A percentile compares a stretch with the other conserved stretches of the same genome.
These are phyloP conservation scores for Conus betulinus DNA, from an alignment of 1,140 invertebrate genomes.

Conservation along the genomic window DNA sequence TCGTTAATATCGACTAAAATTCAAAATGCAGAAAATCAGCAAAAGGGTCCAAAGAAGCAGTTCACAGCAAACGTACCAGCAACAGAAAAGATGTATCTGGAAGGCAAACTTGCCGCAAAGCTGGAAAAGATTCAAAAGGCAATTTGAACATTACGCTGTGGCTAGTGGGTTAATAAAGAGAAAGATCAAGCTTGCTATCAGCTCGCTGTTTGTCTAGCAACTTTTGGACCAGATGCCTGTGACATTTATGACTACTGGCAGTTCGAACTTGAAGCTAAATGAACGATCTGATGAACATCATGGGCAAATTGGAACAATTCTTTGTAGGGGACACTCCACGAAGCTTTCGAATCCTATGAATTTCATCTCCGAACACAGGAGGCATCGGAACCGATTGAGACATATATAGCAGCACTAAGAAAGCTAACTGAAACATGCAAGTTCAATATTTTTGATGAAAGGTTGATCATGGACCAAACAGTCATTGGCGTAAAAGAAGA, in stretches of 20 bases:
- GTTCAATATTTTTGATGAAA: neutral
- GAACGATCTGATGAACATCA: neutral
- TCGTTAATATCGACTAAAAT: too few species aligned
- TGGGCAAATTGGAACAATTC: neutral
- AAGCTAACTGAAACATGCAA: constrained; percentile 1
- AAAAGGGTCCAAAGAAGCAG: too few species aligned
- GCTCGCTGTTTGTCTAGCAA: neutral
- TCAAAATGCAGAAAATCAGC: too few species aligned
- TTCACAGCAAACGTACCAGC: too few species aligned
- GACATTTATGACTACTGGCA: neutral
- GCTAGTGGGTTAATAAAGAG: neutral
- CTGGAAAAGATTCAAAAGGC: too few species aligned
- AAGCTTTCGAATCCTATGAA: neutral
- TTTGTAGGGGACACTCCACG: neutral
- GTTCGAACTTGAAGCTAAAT: neutral
- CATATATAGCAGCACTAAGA: neutral
- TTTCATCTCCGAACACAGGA: neutral
- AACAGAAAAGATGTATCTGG: too few species aligned
- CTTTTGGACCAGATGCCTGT: neutral
- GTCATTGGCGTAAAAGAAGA: constrained; percentile 25
- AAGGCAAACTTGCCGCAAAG: too few species aligned
- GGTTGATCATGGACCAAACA: constrained; percentile 6
- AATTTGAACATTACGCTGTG: neutral
- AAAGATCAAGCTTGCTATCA: neutral
- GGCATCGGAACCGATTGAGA: neutral